Conservation (phyloP, 2,113 vertebrate species). For the Picathartes gymnocephalus region DNA sequence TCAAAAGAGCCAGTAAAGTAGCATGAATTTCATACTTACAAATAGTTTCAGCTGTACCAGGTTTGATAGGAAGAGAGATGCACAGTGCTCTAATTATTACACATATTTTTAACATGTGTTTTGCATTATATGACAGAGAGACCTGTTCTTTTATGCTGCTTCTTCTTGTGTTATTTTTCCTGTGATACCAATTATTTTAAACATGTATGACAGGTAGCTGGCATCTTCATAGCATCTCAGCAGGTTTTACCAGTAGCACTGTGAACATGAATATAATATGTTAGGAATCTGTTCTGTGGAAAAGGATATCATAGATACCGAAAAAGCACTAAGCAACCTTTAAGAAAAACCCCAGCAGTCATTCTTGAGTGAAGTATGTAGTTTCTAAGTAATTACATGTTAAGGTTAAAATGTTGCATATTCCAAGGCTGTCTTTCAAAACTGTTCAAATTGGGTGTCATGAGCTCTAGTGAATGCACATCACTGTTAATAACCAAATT, state of each 20-base stretch:
- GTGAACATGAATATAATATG: constrained; percentile 29
- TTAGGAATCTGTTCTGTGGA: background rate
- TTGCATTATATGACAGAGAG: constrained; percentile 62
- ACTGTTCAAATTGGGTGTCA: background rate
- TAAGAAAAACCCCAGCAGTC: background rate
- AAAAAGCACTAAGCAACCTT: background rate
- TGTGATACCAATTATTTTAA: constrained; percentile 69
- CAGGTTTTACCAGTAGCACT: constrained; percentile 55
- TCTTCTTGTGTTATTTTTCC: constrained; percentile 60
- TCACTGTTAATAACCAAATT: constrained; percentile 1
- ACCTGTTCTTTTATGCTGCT: constrained; percentile 47
- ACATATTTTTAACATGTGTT: constrained; percentile 45
- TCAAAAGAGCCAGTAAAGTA: background rate
- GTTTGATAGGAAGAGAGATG: background rate
- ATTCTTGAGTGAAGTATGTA: background rate
- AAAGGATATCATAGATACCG: background rate
- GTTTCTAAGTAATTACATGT: background rate
- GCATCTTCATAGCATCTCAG: constrained; percentile 63
- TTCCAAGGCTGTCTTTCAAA: background rate
- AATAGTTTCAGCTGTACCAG: background rate
- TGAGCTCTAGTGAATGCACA: background rate
- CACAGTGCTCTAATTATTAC: constrained; percentile 28
- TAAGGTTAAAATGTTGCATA: background rate
- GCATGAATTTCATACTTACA: background rate
- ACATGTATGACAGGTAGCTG: constrained; percentile 46